Evolutionary conservation across 2,797 vertebrate genomes (phyloP).

Genomic region (Pangasius sanitwongsei): DNA sequence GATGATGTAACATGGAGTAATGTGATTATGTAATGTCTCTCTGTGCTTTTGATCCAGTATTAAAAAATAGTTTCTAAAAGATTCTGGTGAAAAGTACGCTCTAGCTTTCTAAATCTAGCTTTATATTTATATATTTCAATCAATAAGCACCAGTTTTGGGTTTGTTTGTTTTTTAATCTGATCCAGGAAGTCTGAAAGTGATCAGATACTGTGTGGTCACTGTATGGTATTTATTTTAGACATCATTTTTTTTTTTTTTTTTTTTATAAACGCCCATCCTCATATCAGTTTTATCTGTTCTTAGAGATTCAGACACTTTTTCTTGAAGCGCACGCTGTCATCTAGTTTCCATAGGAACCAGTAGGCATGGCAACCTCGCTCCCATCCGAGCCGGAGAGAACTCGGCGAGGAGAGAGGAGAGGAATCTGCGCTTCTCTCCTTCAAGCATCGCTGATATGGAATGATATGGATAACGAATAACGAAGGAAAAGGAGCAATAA

Average conservation of each 20-base stretch:
- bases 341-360: slow-evolving; percentile 56
- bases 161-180: neutral
- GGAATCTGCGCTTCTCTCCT: slow-evolving; percentile 23
- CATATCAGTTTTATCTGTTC: slow-evolving; percentile 27
- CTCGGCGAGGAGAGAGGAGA: neutral
- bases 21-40: neutral
- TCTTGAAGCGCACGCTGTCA: slow-evolving; percentile 56
- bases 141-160: neutral
- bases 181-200: neutral
- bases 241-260: too few species aligned
- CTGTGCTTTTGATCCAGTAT: neutral
- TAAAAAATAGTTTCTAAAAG: neutral
- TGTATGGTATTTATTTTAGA: too few species aligned
- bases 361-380: slow-evolving; percentile 56
- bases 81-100: neutral
- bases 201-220: neutral
- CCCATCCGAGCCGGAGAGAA: slow-evolving; percentile 37
- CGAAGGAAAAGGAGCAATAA: neutral
- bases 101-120: neutral
- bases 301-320: slow-evolving; percentile 49
- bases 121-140: neutral
- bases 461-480: neutral
- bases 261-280: neutral
- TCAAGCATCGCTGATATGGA: neutral
- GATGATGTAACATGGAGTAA: slow-evolving; percentile 2